Conservation (phyloP, 2,797 vertebrate genomes). For the Pteropus rufus region DNA sequence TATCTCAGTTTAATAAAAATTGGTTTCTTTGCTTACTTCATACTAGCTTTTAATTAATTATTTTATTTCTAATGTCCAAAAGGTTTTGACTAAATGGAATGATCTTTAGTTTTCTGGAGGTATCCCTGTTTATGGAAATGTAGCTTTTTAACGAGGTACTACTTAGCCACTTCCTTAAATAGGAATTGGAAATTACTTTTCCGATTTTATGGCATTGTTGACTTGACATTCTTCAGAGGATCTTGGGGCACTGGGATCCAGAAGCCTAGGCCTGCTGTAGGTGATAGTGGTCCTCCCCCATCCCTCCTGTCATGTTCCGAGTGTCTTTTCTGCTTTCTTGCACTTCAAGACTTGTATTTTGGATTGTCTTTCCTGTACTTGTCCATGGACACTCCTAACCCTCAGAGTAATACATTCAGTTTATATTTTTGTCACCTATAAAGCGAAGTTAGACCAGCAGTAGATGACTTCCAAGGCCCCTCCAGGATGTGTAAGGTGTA, state of each 20-base stretch:
- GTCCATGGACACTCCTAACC: not conserved
- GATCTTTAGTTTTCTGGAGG: not conserved
- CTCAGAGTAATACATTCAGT: not conserved
- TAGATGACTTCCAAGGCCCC: not conserved
- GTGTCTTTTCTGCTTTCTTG: fast-evolving
- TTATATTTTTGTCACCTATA: not conserved
- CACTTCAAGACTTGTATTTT: too few relatives aligned
- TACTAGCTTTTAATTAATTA: not conserved
- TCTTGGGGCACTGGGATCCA: not conserved
- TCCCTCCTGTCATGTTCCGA: not conserved
- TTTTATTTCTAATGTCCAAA: not conserved
- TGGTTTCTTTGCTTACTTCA: not conserved
- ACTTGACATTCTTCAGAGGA: not conserved
- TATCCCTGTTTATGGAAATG: not conserved
- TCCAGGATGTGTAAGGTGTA: not conserved
- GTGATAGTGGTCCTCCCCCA: not conserved
- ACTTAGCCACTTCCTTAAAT: not conserved
- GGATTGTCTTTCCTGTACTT: not conserved
- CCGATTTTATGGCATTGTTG: not conserved
- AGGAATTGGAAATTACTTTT: not conserved
- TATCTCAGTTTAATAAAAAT: not conserved
- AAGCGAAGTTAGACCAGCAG: not conserved
- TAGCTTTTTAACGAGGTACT: not conserved
- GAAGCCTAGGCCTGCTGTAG: not conserved
- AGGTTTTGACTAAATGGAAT: not conserved